These are phyloP conservation scores for Mythimna vitellina DNA, from an alignment of 2,888 invertebrate species.

Conservation along the genomic window DNA sequence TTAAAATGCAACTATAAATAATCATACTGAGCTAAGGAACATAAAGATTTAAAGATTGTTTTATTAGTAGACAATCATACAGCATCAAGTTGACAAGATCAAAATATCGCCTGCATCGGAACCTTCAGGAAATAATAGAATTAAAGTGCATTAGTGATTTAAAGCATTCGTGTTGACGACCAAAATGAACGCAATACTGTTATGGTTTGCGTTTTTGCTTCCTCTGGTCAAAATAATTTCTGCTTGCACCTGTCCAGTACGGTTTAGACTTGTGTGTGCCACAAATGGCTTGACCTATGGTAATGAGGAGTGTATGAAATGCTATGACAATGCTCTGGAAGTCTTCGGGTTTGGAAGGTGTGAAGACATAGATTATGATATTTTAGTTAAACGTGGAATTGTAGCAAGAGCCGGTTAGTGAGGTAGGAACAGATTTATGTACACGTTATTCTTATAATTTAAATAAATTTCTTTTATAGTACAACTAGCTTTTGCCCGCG, in stretches of 20 bases:
- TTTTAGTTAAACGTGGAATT: neutral
- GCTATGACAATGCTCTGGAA: neutral
- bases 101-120: too few species aligned
- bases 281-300: constrained; percentile 21
- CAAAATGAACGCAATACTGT: constrained; percentile 23
- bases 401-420: neutral
- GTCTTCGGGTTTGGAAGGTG: neutral
- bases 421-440: neutral
- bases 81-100: neutral
- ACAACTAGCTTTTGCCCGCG: too few species aligned
- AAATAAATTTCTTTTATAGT: neutral
- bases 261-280: constrained; percentile 16
- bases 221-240: neutral
- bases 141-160: neutral
- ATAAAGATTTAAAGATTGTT: neutral
- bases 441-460: neutral
- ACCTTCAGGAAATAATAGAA: neutral
- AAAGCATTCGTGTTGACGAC: neutral
- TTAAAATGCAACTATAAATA: neutral
- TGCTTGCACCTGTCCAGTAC: neutral
- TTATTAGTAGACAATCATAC: neutral
- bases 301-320: constrained; percentile 17
- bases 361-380: neutral
- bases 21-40: neutral
- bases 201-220: constrained; percentile 1